Evolutionary conservation across 2,797 vertebrate genomes (phyloP).

Genomic region (Mastacembelus armatus): DNA sequence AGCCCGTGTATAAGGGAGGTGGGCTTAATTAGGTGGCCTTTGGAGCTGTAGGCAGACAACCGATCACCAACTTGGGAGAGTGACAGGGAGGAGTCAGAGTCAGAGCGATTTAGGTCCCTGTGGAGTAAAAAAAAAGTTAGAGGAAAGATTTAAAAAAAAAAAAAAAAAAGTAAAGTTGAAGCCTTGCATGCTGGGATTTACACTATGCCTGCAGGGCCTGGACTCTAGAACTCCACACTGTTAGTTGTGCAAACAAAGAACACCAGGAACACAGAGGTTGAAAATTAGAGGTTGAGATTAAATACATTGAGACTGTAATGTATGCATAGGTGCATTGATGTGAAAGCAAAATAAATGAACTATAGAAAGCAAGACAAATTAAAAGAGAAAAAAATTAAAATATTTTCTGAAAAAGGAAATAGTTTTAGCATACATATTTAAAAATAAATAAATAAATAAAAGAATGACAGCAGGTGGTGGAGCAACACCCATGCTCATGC

Average conservation of each 20-base stretch:
- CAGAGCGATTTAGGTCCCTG: conserved; percentile 95
- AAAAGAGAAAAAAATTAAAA: background rate
- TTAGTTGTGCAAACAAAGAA: conserved; percentile 61
- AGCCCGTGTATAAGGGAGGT: conserved; percentile 81
- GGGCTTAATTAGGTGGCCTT: conserved; percentile 86
- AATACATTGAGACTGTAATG: conserved; percentile 18
- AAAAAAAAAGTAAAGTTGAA: conserved; percentile 12
- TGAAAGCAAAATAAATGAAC: conserved; percentile 17
- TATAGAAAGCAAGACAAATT: background rate
- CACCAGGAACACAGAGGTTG: conserved; percentile 28
- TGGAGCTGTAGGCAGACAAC: conserved; percentile 81
- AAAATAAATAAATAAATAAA: background rate
- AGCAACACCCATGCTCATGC: conserved; percentile 68
- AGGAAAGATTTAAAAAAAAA: background rate
- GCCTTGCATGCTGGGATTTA: conserved; percentile 67
- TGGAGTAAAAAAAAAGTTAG: conserved; percentile 35
- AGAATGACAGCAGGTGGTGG: conserved; percentile 16
- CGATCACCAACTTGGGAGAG: conserved; percentile 91
- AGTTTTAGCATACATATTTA: background rate
- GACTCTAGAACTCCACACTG: conserved; percentile 61
- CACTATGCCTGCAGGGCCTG: conserved; percentile 49
- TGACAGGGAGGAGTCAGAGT: conserved; percentile 92
- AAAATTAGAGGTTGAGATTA: conserved; percentile 6
- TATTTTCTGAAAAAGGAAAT: background rate
- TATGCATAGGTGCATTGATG: conserved; percentile 9